A percentile compares a stretch with the other conserved stretches of the same genome.
Evolutionary conservation across 2,888 invertebrate genomes (phyloP).

Genomic region (Leptarthrus brevirostris): DNA sequence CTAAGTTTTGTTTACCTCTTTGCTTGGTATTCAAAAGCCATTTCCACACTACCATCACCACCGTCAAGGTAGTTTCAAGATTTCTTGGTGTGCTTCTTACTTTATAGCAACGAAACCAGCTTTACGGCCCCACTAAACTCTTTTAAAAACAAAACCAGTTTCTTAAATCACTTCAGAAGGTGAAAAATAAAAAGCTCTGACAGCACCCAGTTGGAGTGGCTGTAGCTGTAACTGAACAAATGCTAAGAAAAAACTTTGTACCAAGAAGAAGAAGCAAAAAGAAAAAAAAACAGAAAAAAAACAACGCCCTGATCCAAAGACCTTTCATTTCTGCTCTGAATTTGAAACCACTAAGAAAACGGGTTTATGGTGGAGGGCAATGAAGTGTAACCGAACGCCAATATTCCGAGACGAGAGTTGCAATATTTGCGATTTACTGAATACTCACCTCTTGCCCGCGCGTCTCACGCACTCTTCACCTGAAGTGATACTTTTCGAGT

Average conservation of each 20-base stretch:
- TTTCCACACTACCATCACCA: background rate
- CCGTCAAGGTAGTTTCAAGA: background rate
- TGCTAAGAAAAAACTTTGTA: background rate
- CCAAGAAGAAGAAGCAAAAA: too few relatives aligned
- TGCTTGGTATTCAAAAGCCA: background rate
- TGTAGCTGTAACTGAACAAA: background rate
- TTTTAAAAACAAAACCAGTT: too few relatives aligned
- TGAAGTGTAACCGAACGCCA: background rate
- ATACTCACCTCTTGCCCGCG: too few relatives aligned
- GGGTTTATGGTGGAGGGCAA: background rate
- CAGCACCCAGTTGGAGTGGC: background rate
- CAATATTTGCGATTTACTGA: too few relatives aligned
- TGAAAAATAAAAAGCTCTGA: background rate
- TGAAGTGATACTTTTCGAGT: too few relatives aligned
- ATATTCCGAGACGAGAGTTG: too few relatives aligned
- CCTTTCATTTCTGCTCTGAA: conserved; percentile 2
- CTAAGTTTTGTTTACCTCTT: background rate
- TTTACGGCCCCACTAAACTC: too few relatives aligned
- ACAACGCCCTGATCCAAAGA: background rate
- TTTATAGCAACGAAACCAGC: background rate
- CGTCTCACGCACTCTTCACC: too few relatives aligned
- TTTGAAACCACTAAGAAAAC: background rate
- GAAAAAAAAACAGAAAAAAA: background rate
- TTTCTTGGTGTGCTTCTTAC: too few relatives aligned
- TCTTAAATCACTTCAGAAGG: background rate